Evolutionary conservation across 2,113 vertebrate species (phyloP).

Genomic region (Xiphophorus hellerii): DNA sequence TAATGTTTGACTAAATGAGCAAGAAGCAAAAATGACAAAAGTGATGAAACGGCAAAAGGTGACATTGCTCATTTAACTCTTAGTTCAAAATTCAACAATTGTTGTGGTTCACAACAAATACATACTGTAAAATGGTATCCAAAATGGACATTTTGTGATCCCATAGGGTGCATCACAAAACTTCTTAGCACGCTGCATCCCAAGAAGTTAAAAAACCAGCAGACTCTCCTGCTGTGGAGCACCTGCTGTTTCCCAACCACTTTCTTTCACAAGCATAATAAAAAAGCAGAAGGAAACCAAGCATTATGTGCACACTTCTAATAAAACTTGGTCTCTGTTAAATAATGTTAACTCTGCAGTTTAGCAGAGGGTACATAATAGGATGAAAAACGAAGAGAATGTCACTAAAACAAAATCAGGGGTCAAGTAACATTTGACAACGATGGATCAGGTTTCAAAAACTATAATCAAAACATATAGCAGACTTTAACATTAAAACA

Average conservation of each 20-base stretch:
- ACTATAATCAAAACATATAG: no score
- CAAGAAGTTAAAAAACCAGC: slow-evolving; percentile 31
- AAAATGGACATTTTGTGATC: slow-evolving; percentile 5
- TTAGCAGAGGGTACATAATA: background rate
- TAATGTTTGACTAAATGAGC: slow-evolving; percentile 4
- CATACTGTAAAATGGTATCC: background rate
- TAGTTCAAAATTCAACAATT: slow-evolving; percentile 7
- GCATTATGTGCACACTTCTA: slow-evolving; percentile 17
- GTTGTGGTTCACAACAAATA: background rate
- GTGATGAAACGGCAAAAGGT: background rate
- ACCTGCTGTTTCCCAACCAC: slow-evolving; percentile 20
- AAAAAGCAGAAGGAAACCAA: slow-evolving; percentile 16
- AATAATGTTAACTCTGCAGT: slow-evolving; percentile 17
- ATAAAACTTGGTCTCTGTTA: slow-evolving; percentile 46
- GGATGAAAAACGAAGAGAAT: background rate
- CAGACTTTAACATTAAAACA: no score
- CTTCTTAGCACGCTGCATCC: background rate
- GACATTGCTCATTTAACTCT: background rate
- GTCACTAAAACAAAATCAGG: background rate
- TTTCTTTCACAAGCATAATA: slow-evolving; percentile 30
- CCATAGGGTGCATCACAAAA: background rate
- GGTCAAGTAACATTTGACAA: no score
- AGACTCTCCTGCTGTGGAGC: slow-evolving; percentile 24
- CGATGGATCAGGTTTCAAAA: no score
- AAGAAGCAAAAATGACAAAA: slow-evolving; percentile 12